These are phyloP conservation scores for Gastrophysa polygoni DNA, from an alignment of 2,888 invertebrate genomes.

Conservation along the genomic window DNA sequence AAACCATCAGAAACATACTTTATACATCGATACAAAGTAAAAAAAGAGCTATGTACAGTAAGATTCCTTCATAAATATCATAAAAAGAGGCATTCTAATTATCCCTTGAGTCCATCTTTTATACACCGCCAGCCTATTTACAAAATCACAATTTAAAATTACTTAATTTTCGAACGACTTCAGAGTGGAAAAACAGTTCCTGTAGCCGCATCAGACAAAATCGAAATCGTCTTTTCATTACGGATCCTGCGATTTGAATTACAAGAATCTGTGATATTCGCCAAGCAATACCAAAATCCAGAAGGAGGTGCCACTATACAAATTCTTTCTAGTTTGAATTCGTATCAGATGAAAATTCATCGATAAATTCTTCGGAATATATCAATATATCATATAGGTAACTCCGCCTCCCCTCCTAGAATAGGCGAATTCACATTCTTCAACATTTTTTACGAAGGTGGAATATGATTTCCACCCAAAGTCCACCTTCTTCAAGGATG, in stretches of 20 bases:
- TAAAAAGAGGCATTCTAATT: constrained; percentile 24
- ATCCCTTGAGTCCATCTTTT: constrained; percentile 30
- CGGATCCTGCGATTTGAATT: background rate
- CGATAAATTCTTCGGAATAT: too few species aligned
- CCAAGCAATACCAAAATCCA: too few species aligned
- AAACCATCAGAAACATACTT: constrained; percentile 25
- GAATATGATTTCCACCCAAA: too few species aligned
- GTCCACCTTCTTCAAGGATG: too few species aligned
- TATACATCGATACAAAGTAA: constrained; percentile 34
- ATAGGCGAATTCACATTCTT: too few species aligned
- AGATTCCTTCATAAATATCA: constrained; percentile 25
- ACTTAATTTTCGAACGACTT: constrained; percentile 56
- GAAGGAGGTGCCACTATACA: too few species aligned
- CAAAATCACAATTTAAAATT: constrained; percentile 58
- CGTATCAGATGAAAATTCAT: too few species aligned
- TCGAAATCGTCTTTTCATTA: background rate
- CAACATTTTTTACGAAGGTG: too few species aligned
- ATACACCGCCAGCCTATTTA: constrained; percentile 48
- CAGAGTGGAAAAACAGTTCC: constrained; percentile 2
- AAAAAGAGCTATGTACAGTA: constrained; percentile 39
- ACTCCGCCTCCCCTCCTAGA: too few species aligned
- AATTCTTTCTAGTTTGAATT: too few species aligned
- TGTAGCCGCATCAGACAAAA: background rate
- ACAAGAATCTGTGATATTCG: too few species aligned
- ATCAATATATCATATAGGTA: too few species aligned